Evolutionary conservation across 2,888 invertebrate genomes (phyloP).

Genomic region (Gymnosoma rotundatum): DNA sequence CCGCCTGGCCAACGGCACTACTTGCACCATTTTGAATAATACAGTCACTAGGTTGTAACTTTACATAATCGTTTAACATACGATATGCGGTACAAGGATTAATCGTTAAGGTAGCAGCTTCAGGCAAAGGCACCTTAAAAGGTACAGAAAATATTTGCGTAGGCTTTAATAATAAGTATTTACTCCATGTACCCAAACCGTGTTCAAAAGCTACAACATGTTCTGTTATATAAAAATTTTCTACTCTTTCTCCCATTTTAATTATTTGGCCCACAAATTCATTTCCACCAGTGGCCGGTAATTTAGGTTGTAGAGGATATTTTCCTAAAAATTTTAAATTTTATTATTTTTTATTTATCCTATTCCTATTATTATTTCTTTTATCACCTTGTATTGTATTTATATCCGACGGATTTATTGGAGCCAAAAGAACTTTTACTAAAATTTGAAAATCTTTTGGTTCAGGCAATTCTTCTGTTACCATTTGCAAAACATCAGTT

Average conservation of each 20-base stretch:
- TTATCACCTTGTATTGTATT: constrained; percentile 95
- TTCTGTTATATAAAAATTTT: constrained; percentile 85
- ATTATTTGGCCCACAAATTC: constrained; percentile 96
- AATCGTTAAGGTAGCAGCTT: constrained; percentile 94
- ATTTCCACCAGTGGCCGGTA: constrained; percentile 97
- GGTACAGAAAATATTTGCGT: constrained; percentile 86
- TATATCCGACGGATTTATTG: constrained; percentile 98
- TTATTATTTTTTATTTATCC: constrained; percentile 67
- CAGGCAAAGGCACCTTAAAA: constrained; percentile 81
- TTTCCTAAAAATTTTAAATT: constrained; percentile 78
- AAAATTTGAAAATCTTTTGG: constrained; percentile 82
- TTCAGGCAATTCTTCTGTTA: constrained; percentile 83
- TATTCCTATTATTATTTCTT: too few species aligned
- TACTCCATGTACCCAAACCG: constrained; percentile 93
- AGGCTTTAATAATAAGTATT: constrained; percentile 75
- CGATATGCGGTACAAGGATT: constrained; percentile 98
- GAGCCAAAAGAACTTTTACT: constrained; percentile 90
- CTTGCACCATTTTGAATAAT: constrained; percentile 98
- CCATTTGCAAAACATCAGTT: constrained; percentile 86
- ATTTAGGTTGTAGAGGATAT: constrained; percentile 89
- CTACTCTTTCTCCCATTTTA: constrained; percentile 86
- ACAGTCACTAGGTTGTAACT: constrained; percentile 87
- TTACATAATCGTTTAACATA: constrained; percentile 95
- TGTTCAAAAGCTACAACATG: constrained; percentile 85
- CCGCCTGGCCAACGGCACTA: constrained; percentile 95